These are phyloP conservation scores for Enteromius afrohamiltoni DNA, from an alignment of 2,797 vertebrate genomes.

Conservation along the genomic window DNA sequence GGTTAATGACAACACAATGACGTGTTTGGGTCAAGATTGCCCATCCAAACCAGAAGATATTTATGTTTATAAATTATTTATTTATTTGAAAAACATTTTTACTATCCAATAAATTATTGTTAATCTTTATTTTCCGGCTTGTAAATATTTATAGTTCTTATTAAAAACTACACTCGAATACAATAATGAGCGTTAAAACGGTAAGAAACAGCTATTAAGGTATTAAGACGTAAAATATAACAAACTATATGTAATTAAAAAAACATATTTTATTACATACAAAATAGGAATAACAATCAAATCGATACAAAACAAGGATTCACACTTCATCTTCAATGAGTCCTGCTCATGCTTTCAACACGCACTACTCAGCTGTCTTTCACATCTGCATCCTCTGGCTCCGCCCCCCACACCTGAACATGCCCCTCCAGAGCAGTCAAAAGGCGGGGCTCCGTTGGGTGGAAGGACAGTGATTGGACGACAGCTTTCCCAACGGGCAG, in stretches of 20 bases:
- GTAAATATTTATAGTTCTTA: conserved; percentile 54
- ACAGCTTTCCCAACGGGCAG: conserved; percentile 83
- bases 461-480: conserved; percentile 89
- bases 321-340: not conserved
- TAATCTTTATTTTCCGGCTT: conserved; percentile 45
- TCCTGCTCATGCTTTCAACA: conserved; percentile 6
- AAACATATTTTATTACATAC: not conserved
- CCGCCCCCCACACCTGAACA: conserved; percentile 85
- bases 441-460: conserved; percentile 83
- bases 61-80: conserved; percentile 82
- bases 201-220: not conserved
- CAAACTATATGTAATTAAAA: not conserved
- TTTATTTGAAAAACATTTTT: conserved; percentile 73
- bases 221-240: not conserved
- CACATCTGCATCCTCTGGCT: conserved; percentile 70
- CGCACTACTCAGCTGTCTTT: conserved; percentile 30
- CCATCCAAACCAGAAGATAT: conserved; percentile 62
- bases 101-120: conserved; percentile 74
- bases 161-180: conserved; percentile 59
- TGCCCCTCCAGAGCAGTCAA: conserved; percentile 83
- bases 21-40: not conserved
- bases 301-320: not conserved
- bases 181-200: not conserved
- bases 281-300: not conserved
- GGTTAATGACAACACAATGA: conserved; percentile 9